phyloP scores from a whole-genome alignment of 2,888 invertebrate genomes.

The Ophion slaviceki region DNA sequence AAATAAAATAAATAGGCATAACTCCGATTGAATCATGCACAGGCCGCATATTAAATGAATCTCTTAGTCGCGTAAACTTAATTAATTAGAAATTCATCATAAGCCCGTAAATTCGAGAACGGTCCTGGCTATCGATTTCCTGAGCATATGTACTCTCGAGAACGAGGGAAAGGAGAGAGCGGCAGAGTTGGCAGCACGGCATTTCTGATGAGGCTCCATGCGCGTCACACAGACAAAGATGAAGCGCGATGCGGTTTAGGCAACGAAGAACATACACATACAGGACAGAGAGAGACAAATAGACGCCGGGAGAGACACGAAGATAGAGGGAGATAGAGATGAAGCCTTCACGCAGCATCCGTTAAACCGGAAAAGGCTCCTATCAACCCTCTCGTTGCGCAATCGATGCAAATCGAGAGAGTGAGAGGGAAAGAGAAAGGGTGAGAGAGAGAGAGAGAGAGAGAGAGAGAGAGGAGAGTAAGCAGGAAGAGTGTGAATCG shows the following conservation, averaged over 20 bases:
- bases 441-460: too few relatives aligned
- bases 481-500: constrained; percentile 51
- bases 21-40: background rate
- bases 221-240: constrained; percentile 32
- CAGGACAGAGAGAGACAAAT: background rate
- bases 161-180: constrained; percentile 5
- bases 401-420: background rate
- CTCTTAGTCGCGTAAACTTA: background rate
- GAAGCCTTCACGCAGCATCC: constrained; percentile 15
- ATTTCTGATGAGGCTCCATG: constrained; percentile 58
- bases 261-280: background rate
- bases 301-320: background rate
- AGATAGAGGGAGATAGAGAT: background rate
- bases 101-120: background rate
- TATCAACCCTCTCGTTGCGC: constrained; percentile 30
- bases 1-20: background rate
- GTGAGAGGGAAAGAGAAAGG: constrained; percentile 20
- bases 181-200: constrained; percentile 24
- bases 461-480: constrained; percentile 7
- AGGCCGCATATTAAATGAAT: background rate
- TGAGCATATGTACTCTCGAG: background rate
- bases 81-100: constrained; percentile 18
- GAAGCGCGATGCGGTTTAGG: constrained; percentile 40
- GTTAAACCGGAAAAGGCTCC: constrained; percentile 40
- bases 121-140: constrained; percentile 19